Base-by-base conservation (phyloP, 2,888 invertebrate genomes). In the Eudasyphora cyanicolor region DNA sequence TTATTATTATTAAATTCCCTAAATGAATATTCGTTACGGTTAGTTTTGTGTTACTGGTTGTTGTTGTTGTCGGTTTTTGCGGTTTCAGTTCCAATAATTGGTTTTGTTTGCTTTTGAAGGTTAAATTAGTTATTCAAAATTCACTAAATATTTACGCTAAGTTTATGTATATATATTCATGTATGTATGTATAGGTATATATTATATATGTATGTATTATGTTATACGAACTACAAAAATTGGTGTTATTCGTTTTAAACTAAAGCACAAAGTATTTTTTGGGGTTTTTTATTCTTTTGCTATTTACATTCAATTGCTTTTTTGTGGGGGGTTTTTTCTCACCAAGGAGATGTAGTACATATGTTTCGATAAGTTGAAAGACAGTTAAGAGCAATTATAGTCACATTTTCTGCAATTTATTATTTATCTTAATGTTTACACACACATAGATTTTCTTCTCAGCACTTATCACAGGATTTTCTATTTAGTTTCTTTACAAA, bases 11-110 rank as follows among this genome's bases (percentile, higher is more conserved):
- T 86, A 87, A 89, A 87, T 89, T 89, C 88, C 88, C 90, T 89
- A 90, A 89, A 88, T 86, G 85, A 87, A 87, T 88, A 87, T 89
- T 90, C 89, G 89, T 89, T 89, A 88, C 83, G 88, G 82, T 87
- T 81, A 76, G 76, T 35, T 85, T 87, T 87, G 32, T 67, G 77
- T 81, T 80, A 62, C 17, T 42, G 62, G n/a, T n/a, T 45, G 5
- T 38, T 38, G 38, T 38, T 38, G 76, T 29, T 85, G 86, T 86
- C 24, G 62, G 77, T 79, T 77, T 70, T 21, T 51, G 76, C 14
- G 60, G 73, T 71, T 67, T 57, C 29, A 19, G 14, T 71, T 54
- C 45, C 75, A 79, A 76, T 78, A 42, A n/a, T 49, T 32, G 17
- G 19, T 38, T 67, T 49, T 45, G 38, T 67, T 75, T 32, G 14